Percentiles rank a stretch among this genome's conserved stretches.
Conservation (phyloP, 2,888 invertebrate genomes). For the Diaprepes abbreviatus region DNA sequence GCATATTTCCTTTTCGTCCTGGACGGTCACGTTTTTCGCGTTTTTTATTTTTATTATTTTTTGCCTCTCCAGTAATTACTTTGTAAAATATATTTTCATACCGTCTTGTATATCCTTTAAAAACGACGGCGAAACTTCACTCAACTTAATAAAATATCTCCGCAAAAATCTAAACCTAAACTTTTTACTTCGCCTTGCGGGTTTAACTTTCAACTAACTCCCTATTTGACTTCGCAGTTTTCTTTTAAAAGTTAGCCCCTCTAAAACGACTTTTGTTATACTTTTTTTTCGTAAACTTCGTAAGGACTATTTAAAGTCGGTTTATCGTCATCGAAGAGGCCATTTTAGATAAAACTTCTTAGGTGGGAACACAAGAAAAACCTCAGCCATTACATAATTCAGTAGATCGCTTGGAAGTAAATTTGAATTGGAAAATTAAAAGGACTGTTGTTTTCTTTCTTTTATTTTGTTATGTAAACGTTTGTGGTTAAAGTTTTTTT, state of each 20-base stretch:
- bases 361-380: not conserved
- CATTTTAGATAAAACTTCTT: not conserved
- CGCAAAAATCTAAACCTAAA: not conserved
- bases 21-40: too few relatives aligned
- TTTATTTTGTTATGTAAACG: not conserved
- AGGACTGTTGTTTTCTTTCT: not conserved
- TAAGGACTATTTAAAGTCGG: not conserved
- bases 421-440: constrained; percentile 23
- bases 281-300: not conserved
- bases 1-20: too few relatives aligned
- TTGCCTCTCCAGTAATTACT: too few relatives aligned
- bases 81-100: too few relatives aligned
- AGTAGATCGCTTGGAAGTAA: constrained; percentile 13
- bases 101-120: too few relatives aligned
- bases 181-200: too few relatives aligned
- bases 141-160: not conserved
- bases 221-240: not conserved
- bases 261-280: not conserved
- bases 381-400: constrained; percentile 7
- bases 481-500: not conserved
- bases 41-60: too few relatives aligned
- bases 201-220: not conserved
- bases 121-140: too few relatives aligned
- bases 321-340: not conserved
- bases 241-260: not conserved